Evolutionary conservation across 2,113 vertebrate genomes (phyloP).

Genomic region (Rhinolophus sinicus): DNA sequence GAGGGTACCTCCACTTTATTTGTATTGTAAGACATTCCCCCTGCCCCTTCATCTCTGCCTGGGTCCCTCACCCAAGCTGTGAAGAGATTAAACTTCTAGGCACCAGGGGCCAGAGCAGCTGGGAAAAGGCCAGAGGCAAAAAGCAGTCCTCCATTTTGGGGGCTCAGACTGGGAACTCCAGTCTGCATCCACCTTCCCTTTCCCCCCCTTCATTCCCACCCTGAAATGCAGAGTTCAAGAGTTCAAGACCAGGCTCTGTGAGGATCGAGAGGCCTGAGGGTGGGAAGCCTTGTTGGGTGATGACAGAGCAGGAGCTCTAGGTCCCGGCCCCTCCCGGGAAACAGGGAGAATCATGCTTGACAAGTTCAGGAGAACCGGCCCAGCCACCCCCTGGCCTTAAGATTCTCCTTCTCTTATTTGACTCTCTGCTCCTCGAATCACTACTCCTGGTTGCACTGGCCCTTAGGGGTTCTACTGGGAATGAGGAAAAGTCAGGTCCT

Average conservation of each 20-base stretch:
- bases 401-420: constrained; percentile 40
- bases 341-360: constrained; percentile 40
- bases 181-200: background rate
- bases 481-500: background rate
- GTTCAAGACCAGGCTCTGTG: constrained; percentile 23
- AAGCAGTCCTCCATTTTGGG: background rate
- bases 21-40: background rate
- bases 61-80: background rate
- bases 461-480: constrained; percentile 22
- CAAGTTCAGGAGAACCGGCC: constrained; percentile 66
- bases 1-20: background rate
- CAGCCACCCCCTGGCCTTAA: constrained; percentile 48
- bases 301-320: constrained; percentile 21
- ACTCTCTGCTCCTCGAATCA: background rate
- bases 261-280: background rate
- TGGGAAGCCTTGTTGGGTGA: constrained; percentile 16
- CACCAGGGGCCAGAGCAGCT: background rate
- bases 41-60: background rate
- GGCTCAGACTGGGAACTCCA: background rate
- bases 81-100: background rate
- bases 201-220: background rate
- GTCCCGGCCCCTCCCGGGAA: background rate
- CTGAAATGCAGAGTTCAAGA: background rate
- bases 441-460: background rate
- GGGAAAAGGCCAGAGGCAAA: background rate